phyloP scores from a whole-genome alignment of 1,140 invertebrate genomes.

The Eriocheir sinensis region DNA sequence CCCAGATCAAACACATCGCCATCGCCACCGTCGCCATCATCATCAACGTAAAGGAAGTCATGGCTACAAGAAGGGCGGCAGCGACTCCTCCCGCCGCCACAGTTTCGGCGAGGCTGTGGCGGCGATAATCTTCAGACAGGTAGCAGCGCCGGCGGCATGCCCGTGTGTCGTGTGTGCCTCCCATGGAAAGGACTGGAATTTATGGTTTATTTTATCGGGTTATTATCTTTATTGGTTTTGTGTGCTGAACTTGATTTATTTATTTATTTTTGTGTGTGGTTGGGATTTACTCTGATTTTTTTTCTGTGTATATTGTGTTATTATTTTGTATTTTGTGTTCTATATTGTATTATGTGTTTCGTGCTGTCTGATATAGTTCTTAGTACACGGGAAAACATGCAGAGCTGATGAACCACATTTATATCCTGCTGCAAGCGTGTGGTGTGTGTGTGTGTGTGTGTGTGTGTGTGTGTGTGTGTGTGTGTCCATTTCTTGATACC shows the following conservation, averaged over 20 bases:
- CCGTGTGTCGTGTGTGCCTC: conserved; percentile 15
- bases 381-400: too few relatives aligned
- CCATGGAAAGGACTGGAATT: not conserved
- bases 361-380: not conserved
- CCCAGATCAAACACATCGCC: conserved; percentile 56
- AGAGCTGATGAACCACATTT: not conserved
- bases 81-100: conserved; percentile 53
- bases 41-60: conserved; percentile 56
- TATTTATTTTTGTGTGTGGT: not conserved
- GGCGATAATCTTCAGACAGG: conserved; percentile 68
- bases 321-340: not conserved
- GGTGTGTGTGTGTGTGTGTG: not conserved
- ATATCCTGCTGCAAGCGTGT: not conserved
- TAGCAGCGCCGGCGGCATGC: conserved; percentile 47
- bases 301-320: too few relatives aligned
- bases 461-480: too few relatives aligned
- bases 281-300: too few relatives aligned
- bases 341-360: not conserved
- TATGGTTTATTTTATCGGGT: not conserved
- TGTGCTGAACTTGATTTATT: not conserved
- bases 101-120: conserved; percentile 71
- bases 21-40: conserved; percentile 55
- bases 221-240: not conserved
- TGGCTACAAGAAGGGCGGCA: conserved; percentile 9
- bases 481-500: too few relatives aligned